Evolutionary conservation across 2,888 invertebrate species (phyloP).

Genomic region (Lasioglossum pauxillum): DNA sequence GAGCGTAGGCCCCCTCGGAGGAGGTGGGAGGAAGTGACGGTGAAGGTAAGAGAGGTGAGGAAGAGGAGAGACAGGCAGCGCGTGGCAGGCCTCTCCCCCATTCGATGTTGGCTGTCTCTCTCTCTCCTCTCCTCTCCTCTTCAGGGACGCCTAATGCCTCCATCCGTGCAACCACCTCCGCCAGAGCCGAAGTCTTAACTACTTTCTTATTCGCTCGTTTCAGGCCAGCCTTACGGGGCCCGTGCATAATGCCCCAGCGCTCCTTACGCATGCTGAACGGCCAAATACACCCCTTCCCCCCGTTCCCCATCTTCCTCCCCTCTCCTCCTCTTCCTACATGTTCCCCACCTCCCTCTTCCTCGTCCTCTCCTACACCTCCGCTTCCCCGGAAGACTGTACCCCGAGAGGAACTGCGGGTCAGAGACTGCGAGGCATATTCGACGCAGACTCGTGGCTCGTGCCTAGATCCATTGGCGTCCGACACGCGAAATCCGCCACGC

Average conservation of each 20-base stretch:
- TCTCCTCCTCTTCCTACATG: conserved; percentile 21
- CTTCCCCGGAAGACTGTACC: conserved; percentile 76
- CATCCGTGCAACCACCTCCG: conserved; percentile 64
- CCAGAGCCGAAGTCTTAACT: conserved; percentile 63
- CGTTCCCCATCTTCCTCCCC: conserved; percentile 43
- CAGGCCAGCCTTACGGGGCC: conserved; percentile 63
- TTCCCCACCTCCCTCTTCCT: conserved; percentile 50
- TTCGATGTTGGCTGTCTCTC: conserved; percentile 46
- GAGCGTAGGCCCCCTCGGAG: conserved; percentile 17
- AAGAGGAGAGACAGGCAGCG: conserved; percentile 79
- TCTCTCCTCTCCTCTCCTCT: conserved; percentile 42
- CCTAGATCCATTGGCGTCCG: conserved; percentile 81
- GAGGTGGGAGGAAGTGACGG: conserved; percentile 42
- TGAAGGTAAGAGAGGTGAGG: conserved; percentile 50
- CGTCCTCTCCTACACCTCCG: conserved; percentile 46
- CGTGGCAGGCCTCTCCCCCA: conserved; percentile 76
- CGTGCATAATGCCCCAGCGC: conserved; percentile 70
- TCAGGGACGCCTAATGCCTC: conserved; percentile 52
- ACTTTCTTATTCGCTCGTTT: conserved; percentile 78
- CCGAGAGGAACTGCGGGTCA: conserved; percentile 83
- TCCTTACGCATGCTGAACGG: conserved; percentile 81
- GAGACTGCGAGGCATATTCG: conserved; percentile 82
- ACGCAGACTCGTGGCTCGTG: conserved; percentile 82
- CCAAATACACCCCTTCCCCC: conserved; percentile 55
- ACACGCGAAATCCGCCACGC: conserved; percentile 43